Base-by-base conservation (phyloP, 2,113 vertebrate genomes). In the Chaetodon auriga region DNA sequence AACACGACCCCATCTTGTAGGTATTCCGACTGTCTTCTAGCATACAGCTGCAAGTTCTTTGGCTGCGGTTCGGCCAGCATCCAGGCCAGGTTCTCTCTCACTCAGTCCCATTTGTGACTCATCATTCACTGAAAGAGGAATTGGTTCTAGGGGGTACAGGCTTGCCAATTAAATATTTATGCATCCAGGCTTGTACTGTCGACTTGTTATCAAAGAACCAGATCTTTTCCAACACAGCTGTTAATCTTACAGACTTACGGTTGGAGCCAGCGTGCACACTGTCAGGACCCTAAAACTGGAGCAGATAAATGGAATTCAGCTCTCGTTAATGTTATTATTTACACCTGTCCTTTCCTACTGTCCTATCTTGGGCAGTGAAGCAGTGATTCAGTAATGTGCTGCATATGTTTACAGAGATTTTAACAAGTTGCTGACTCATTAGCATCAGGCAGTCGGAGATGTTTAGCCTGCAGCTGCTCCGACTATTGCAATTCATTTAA, bases 391-490 rank as follows among this genome's bases (percentile, higher is more conserved):
- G 23, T 25, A 51, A 63, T 62, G 12, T 49, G 41, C 41, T 58
- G 53, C 43, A 45, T 25, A 43, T 51, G 36, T 73, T 63, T 45
- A 60, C 49, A 45, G 51, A 23, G 48, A 43, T 55, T 78, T 73
- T 13, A 74, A 61, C 12, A 35, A 30, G 23, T 23, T 41, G 1
- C 45, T 68, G 15, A 19, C n/a, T 55, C 14, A 7, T 43, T 66
- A 53, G 23, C 19, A 41, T 66, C 6, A 57, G 10, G 43, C 45
- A 41, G 25, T 54, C 19, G 30, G 30, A 66, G 15, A 61, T 55
- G 8, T 48, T 63, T 43, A 49, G 36, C 49, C 23, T 18, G 9
- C 13, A 53, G 51, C 69, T 9, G n/a, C 14, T 0, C 0, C 51
- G 35, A n/a, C 54, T 43, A 57, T 62, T 30, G 30, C 30, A 30